Conservation (phyloP, 2,113 vertebrate genomes). For the Ginglymostoma cirratum region DNA sequence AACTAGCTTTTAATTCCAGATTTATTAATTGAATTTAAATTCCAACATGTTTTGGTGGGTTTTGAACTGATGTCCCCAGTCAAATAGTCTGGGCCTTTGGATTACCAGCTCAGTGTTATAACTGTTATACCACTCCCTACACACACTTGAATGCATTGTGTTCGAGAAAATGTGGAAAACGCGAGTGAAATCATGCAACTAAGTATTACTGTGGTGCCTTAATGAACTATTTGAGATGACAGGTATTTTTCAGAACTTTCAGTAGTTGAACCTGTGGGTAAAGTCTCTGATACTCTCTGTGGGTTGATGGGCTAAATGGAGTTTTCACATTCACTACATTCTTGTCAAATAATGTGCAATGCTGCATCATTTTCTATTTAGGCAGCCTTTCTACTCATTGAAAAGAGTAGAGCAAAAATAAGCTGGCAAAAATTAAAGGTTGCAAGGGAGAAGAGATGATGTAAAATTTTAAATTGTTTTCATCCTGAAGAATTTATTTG, state of each 20-base stretch:
- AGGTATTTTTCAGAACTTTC: background rate
- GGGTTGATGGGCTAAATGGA: background rate
- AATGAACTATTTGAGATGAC: background rate
- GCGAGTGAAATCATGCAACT: background rate
- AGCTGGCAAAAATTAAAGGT: background rate
- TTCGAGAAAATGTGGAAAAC: background rate
- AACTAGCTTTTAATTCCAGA: too few relatives aligned
- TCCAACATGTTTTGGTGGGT: too few relatives aligned
- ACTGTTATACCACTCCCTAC: too few relatives aligned
- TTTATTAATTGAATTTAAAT: too few relatives aligned
- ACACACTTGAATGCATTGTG: too few relatives aligned
- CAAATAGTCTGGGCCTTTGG: too few relatives aligned
- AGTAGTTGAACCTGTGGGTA: background rate
- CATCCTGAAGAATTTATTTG: background rate
- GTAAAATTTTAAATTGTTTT: background rate
- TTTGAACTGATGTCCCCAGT: too few relatives aligned
- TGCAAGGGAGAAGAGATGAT: background rate
- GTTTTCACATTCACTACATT: background rate
- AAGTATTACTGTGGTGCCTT: background rate
- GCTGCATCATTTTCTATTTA: background rate
- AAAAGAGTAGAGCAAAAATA: background rate
- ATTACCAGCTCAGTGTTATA: too few relatives aligned
- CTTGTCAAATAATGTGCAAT: background rate
- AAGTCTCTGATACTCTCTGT: background rate
- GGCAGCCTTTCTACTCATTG: background rate